Evolutionary conservation across 2,888 invertebrate genomes (phyloP).

Genomic region (Lithophane socia): DNA sequence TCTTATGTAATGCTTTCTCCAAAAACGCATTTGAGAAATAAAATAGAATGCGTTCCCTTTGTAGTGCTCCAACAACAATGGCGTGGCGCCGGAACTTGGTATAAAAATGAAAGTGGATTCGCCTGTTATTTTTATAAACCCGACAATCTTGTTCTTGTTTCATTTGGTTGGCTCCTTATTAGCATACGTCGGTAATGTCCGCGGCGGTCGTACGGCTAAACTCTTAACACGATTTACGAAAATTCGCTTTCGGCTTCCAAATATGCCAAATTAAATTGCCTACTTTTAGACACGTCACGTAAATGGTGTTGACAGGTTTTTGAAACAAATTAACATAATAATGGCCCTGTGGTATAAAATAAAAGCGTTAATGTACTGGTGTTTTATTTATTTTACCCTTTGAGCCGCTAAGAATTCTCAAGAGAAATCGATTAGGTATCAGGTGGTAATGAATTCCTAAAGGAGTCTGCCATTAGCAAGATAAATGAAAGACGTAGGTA

Average conservation of each 20-base stretch:
- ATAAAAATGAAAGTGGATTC: conserved; percentile 89
- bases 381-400: conserved; percentile 20
- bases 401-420: neutral
- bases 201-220: conserved; percentile 66
- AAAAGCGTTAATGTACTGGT: conserved; percentile 1
- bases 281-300: conserved; percentile 46
- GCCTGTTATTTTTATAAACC: conserved; percentile 88
- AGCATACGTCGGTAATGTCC: conserved; percentile 75
- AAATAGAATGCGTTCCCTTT: conserved; percentile 81
- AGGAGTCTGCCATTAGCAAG: conserved; percentile 4
- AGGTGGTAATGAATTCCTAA: conserved; percentile 24
- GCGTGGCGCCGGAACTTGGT: conserved; percentile 82
- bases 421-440: conserved; percentile 30
- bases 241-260: conserved; percentile 48
- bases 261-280: conserved; percentile 67
- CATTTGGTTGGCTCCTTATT: conserved; percentile 81
- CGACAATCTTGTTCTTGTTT: conserved; percentile 88
- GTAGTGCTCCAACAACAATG: conserved; percentile 82
- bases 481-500: neutral
- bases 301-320: conserved; percentile 49
- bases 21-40: conserved; percentile 75
- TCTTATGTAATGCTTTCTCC: conserved; percentile 75
- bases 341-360: conserved; percentile 4
- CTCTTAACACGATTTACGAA: conserved; percentile 74
- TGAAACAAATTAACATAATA: conserved; percentile 31